Evolutionary conservation across 1,140 invertebrate species (phyloP), one percentile per base, ranked within the genome.

Genomic region (Delia radicum): DNA sequence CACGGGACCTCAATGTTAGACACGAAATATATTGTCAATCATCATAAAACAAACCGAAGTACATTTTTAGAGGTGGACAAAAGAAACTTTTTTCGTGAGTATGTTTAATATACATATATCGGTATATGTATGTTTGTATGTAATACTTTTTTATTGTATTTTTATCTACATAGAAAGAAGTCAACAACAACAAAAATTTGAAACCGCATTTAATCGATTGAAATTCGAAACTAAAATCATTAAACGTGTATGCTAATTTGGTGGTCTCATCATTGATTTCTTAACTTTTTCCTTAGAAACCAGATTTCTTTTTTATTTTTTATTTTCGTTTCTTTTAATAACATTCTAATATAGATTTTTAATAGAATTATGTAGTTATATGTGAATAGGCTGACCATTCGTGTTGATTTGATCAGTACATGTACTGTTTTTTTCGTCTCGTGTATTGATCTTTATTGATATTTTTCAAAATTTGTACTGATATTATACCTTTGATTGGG

Each of bases 251-350:
- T 55, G 48, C 18, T 55, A 55, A 55, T 55, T 24, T 55, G 48
- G 48, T 55, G 48, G 48, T 55, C 48, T 55, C 48, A 55, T 55
- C 48, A 55, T 15, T 55, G 48, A 21, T 55, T 55, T 55, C 48
- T 55, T 55, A 18, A 55, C 48, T 55, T 55, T 55, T 55, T 55
- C 48, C 48, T 55, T 55, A 55, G 48, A 55, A 55, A 55, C 48
- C 48, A 55, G 48, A 55, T 55, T 55, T 42, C 37, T 55, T 55
- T 55, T 55, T 55, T 55, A 21, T 55, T 55, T 55, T 55, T 55
- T 55, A 21, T 55, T 55, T 55, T 55, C 48, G 48, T 55, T 55
- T 55, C 48, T 55, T 55, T 21, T 55, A 21, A 21, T 55, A 21
- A 55, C 18, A 21, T 55, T 55, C 48, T 55, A 55, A 55, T 55